phyloP scores from a whole-genome alignment of 2,113 vertebrate genomes.

The Panthera leo region DNA sequence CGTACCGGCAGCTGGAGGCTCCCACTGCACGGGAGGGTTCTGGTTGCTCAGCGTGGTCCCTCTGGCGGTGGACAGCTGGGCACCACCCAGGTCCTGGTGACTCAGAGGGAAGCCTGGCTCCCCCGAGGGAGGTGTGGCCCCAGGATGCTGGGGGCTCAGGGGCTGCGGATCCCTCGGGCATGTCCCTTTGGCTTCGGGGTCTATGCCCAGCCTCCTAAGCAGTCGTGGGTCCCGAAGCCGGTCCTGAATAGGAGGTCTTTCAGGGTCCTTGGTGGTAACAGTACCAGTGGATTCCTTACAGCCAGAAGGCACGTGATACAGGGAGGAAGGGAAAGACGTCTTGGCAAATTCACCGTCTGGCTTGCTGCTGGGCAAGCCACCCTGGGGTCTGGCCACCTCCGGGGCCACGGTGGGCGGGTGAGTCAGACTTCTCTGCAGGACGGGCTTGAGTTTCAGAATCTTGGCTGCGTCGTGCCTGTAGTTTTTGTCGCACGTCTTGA shows the following conservation, averaged over 20 bases:
- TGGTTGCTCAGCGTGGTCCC: background rate
- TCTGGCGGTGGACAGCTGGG: background rate
- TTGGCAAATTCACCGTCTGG: background rate
- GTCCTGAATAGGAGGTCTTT: constrained; percentile 23
- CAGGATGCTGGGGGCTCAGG: background rate
- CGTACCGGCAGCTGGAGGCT: accelerated
- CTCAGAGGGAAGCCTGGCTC: background rate
- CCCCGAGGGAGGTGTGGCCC: accelerated
- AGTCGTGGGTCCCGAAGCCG: constrained; percentile 84
- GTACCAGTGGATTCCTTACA: background rate
- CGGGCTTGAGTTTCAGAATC: constrained; percentile 85
- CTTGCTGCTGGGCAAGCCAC: constrained; percentile 9
- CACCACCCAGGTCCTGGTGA: background rate
- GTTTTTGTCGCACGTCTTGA: constrained; percentile 81
- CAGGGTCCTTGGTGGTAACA: accelerated
- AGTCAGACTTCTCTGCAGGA: background rate
- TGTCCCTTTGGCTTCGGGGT: constrained; percentile 27
- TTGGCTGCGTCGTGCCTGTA: constrained; percentile 82
- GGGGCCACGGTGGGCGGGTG: background rate
- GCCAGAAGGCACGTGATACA: constrained; percentile 11
- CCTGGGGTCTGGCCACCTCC: background rate
- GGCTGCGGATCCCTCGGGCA: accelerated
- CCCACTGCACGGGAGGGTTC: background rate
- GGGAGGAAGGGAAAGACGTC: background rate
- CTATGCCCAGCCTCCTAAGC: constrained; percentile 66